phyloP scores from a whole-genome alignment of 2,888 invertebrate species.

The Kryphioiulus occultus region DNA sequence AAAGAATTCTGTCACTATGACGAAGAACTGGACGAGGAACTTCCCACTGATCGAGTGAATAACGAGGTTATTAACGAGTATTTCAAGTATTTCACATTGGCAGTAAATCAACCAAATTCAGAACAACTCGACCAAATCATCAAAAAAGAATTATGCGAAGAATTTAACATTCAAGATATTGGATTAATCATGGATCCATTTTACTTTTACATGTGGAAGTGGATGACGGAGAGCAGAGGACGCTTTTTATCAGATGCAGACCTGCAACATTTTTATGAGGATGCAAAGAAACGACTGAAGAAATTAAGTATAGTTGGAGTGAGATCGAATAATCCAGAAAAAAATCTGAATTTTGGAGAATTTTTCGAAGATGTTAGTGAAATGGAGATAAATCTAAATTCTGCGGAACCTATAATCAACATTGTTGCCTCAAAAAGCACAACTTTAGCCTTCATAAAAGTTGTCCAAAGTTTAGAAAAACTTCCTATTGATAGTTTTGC shows the following conservation, averaged over 20 bases:
- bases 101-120: not conserved
- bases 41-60: not conserved
- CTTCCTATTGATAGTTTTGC: not conserved
- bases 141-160: not conserved
- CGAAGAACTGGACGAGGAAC: not conserved
- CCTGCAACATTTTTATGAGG: not conserved
- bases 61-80: not conserved
- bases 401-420: not conserved
- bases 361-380: not conserved
- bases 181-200: not conserved
- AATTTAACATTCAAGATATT: not conserved
- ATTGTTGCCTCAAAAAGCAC: not conserved
- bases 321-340: not conserved
- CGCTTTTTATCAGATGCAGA: not conserved
- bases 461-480: not conserved
- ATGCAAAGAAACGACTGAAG: not conserved
- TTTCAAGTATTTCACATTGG: not conserved
- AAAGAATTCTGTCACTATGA: not conserved
- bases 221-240: not conserved
- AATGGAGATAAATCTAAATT: not conserved
- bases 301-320: not conserved
- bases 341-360: not conserved
- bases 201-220: not conserved
- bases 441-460: not conserved
- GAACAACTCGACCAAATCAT: not conserved